Evolutionary conservation across 2,113 vertebrate genomes (phyloP).

Genomic region (Orthonyx spaldingii): DNA sequence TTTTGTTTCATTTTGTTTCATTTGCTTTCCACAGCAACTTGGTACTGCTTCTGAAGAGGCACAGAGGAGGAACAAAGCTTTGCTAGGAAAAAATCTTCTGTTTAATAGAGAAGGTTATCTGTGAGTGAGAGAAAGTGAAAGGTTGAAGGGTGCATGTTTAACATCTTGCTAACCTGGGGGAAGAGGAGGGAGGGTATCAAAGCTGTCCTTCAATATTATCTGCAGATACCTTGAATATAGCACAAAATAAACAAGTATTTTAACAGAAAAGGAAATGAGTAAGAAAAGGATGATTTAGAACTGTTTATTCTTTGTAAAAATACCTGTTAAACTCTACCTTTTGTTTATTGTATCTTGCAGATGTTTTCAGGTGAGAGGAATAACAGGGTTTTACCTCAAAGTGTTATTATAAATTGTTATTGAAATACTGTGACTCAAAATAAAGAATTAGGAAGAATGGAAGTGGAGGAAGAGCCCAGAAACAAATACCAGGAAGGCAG

Average conservation of each 20-base stretch:
- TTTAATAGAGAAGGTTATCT: background rate
- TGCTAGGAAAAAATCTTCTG: background rate
- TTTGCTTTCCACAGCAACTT: background rate
- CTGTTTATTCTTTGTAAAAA: background rate
- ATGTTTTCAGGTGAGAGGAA: background rate
- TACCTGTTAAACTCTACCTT: background rate
- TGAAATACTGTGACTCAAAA: background rate
- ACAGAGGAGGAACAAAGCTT: background rate
- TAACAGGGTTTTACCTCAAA: background rate
- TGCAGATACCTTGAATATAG: background rate
- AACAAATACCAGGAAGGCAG: background rate
- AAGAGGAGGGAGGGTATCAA: background rate
- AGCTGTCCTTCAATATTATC: background rate
- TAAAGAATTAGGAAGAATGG: background rate
- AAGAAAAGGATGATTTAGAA: background rate
- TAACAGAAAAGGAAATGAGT: background rate
- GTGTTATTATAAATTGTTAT: background rate
- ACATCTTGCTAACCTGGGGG: background rate
- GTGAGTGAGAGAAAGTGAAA: background rate
- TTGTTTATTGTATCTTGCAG: background rate
- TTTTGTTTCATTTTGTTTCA: background rate
- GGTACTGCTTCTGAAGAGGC: background rate
- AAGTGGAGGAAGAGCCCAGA: background rate
- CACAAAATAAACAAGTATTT: background rate
- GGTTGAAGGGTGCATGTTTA: background rate